Evolutionary conservation across 1,140 invertebrate species (phyloP).

Genomic region (Monomorium pharaonis): DNA sequence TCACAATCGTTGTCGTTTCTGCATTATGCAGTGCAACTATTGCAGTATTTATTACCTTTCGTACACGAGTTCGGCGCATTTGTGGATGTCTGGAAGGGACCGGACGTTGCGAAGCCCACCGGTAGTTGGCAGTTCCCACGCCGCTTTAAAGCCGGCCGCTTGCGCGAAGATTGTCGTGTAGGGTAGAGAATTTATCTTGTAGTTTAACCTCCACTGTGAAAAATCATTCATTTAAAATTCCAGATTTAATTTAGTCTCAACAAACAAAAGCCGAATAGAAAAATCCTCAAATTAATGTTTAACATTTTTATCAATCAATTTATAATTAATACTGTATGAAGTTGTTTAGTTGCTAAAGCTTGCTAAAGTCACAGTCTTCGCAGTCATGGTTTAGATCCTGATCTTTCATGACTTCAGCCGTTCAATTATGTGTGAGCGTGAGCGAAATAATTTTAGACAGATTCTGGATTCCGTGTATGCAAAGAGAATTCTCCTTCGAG

Average conservation of each 20-base stretch:
- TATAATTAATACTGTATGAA: too few relatives aligned
- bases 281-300: not conserved
- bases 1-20: not conserved
- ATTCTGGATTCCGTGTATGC: not conserved
- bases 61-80: constrained; percentile 77
- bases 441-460: constrained; percentile 21
- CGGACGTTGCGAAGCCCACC: constrained; percentile 62
- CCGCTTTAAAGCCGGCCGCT: constrained; percentile 81
- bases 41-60: constrained; percentile 83
- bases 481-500: not conserved
- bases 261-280: not conserved
- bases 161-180: constrained; percentile 80
- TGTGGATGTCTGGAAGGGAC: constrained; percentile 74
- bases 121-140: constrained; percentile 79
- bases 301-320: too few relatives aligned
- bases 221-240: constrained; percentile 29
- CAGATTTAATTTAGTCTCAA: not conserved
- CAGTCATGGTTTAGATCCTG: not conserved
- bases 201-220: constrained; percentile 82
- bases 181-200: constrained; percentile 78
- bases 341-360: not conserved
- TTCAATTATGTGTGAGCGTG: not conserved
- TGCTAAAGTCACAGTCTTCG: not conserved
- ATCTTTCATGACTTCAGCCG: not conserved
- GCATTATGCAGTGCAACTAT: constrained; percentile 75